Evolutionary conservation across 1,140 invertebrate species (phyloP), one percentile per base, ranked within the genome.

Genomic region (Hirudo medicinalis): DNA sequence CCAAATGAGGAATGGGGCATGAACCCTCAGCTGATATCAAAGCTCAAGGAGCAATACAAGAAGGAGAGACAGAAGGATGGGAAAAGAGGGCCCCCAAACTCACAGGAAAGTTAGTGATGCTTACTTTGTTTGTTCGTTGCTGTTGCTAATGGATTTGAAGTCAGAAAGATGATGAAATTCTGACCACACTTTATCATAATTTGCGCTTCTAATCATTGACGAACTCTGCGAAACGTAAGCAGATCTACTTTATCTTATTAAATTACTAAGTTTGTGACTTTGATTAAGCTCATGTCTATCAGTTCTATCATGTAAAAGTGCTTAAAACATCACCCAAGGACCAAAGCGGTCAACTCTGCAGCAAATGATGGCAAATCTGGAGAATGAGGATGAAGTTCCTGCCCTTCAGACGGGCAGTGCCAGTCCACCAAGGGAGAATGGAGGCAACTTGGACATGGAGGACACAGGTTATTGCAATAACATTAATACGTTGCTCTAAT

Each of bases 11-110:
- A 83, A 68, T 84, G 83, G 82, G 78, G 76, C 49, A 80, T 81
- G 55, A 80, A 83, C 78, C 80, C 82, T 72, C 79, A 80, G 71
- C 79, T 80, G 75, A 79, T 84, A 74, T 80, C 78, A 74, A 80
- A 82, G 75, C 78, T 84, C 49, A 84, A 83, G 79, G 83, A 84
- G 74, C 80, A 84, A 76, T 84, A 83, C 78, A 81, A 82, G 77
- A 83, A 80, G 76, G 83, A 84, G 72, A 78, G 82, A 70, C 78
- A 80, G 72, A 82, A 79, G 76, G 78, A 78, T 72, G 83, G 81
- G 78, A 83, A 82, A 76, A 74, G 75, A 54, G 71, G 75, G 32
- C 74, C 57, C 22, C 32, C 67, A 29, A 69, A 49, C 67, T 69
- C 67, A 68, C 27, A 68, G 36, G 27, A 68, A 43, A 43, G 67